phyloP scores from a whole-genome alignment of 2,888 invertebrate species.

The Dicyrtomina minuta region DNA sequence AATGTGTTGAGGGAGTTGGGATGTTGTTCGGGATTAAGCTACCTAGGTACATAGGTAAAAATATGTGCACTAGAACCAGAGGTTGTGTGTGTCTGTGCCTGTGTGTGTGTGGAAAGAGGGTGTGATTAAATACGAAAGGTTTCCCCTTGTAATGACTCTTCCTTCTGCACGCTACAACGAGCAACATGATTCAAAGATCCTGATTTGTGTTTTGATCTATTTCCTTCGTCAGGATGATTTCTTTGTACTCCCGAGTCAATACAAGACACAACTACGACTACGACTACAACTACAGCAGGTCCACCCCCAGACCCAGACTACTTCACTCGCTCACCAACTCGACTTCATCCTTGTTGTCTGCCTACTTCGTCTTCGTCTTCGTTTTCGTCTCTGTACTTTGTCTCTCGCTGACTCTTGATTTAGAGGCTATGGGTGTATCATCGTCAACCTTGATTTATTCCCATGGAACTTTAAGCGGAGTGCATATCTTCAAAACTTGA shows the following conservation, averaged over 20 bases:
- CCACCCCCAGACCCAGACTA: background rate
- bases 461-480: background rate
- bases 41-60: no score
- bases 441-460: slow-evolving; percentile 6
- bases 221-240: no score
- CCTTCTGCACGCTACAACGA: slow-evolving; percentile 1
- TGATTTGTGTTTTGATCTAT: slow-evolving; percentile 11
- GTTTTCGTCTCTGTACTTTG: background rate
- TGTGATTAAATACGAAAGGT: background rate
- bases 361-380: background rate
- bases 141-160: background rate
- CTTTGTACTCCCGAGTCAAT: background rate
- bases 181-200: background rate
- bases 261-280: background rate
- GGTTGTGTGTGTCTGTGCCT: no score
- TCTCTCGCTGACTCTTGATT: background rate
- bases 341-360: background rate
- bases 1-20: no score
- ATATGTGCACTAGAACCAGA: no score
- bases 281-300: background rate
- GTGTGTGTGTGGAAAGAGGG: no score
- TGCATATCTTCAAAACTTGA: no score
- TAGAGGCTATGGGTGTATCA: no score
- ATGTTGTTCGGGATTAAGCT: no score
- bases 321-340: background rate